Evolutionary conservation across 2,113 vertebrate species (phyloP), one percentile per base, ranked within the genome.

Genomic region (Mesocricetus auratus): DNA sequence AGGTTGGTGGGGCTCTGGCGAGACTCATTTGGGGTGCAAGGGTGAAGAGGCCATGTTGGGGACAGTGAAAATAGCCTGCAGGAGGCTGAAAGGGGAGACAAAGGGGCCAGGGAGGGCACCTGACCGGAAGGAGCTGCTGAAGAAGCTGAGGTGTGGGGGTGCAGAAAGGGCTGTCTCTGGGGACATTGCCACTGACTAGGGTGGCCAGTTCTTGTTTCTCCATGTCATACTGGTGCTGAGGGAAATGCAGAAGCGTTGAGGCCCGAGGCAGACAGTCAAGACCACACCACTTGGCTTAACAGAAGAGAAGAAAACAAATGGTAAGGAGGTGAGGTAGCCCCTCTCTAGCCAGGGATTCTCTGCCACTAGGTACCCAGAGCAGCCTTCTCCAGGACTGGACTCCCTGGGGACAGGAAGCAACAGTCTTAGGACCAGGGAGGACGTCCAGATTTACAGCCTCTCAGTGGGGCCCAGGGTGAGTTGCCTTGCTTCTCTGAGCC

Each of bases 321-420:
- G 3, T 26, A 19, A 31, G 45, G 71, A 53, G 47, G 36, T 12
- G 15, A 21, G 16, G 2, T 3, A 22, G 16, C 10, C 39, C 58
- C 19, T 19, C 0, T 1, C 42, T 8, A 26, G 50, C 33, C 0
- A 0, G 73, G 31, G 3, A 31, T 13, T 50, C 12, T 31, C 12
- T 50, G 85, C 26, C 53, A 15, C 24, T 64, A 19, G 26, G 42
- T 0, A 42, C 31, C 4, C n/a, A 13, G 45, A 31, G 33, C 24
- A 58, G 56, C 11, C 29, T 56, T 7, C 3, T 69, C n/a, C 33
- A 39, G 11, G 29, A 31, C 60, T 33, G 60, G 22, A 47, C 19
- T 11, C 3, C 29, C 13, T 0, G 36, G 58, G 26, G 22, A 0
- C 22, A 9, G 10, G 31, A 5, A 29, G 4, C 17, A 62, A 21